Base-by-base conservation (phyloP, 2,888 invertebrate genomes). In the Rugalucina vietnamica region DNA sequence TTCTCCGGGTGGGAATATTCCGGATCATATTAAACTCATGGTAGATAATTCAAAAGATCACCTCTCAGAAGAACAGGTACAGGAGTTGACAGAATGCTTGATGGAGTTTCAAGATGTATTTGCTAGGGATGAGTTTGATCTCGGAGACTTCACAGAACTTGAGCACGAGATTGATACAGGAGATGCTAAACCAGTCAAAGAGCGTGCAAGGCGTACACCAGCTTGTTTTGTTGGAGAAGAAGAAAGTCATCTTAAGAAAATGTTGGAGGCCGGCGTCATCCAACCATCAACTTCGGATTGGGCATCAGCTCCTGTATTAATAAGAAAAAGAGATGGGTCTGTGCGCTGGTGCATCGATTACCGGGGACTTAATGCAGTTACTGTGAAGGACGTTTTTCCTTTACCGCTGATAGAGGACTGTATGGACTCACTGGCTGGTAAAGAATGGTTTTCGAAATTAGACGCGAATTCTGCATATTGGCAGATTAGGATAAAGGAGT, bases 381-480 rank as follows among this genome's bases (percentile, higher is more conserved):
- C 72, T 39, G 39, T 18, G n/a, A 36, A 72, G n/a, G 72, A 72
- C 39, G 72, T 72, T 3, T 72, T 37, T 36, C 72, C 34, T 12
- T n/a, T 72, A 24, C 69, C 83, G 10, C 37, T 81, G 34, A 49
- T 83, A 14, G 82, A 80, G 21, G 81, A 75, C 8, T 86, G 83
- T 34, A 49, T 83, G 37, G 86, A 86, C 70, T 76, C 65, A 24
- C 71, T 84, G 39, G 49, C 80, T 1, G 82, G 80, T n/a, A 80
- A 71, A 29, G 34, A 36, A 43, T 85, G 77, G 80, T 85, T 83
- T 43, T 76, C 79, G 8, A 86, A 81, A 57, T 36, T 86, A 24
- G 83, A 86, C 70, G 81, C 81, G 4, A 85, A 82, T 43, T 79
- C 79, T 29, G 85, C 79, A 14, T 85, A 85, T 43, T 85, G 70